These are phyloP conservation scores for Pseudomyrmex concolor DNA, from an alignment of 1,140 invertebrate species.

Conservation along the genomic window DNA sequence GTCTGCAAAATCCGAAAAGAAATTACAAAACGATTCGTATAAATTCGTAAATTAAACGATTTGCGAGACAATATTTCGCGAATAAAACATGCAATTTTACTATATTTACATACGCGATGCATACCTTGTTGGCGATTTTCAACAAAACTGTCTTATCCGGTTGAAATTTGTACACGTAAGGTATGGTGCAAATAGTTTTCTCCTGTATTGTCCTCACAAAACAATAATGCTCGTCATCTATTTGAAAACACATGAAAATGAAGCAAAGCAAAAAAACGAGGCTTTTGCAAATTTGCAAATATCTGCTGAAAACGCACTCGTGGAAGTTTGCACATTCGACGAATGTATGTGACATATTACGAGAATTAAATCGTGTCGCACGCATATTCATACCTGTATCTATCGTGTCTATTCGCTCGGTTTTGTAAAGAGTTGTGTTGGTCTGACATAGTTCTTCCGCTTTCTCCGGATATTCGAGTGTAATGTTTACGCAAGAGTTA, in stretches of 20 bases:
- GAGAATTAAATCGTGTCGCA: not conserved
- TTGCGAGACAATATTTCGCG: not conserved
- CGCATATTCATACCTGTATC: conserved; percentile 49
- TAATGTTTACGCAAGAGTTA: conserved; percentile 73
- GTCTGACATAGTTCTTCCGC: conserved; percentile 66
- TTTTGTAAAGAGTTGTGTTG: conserved; percentile 62
- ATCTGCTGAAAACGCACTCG: conserved; percentile 1
- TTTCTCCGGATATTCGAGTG: conserved; percentile 64
- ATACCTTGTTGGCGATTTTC: conserved; percentile 71
- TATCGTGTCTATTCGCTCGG: conserved; percentile 55
- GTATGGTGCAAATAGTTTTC: conserved; percentile 63
- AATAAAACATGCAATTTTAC: not conserved
- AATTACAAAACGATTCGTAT: not conserved
- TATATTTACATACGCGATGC: not conserved
- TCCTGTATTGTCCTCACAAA: conserved; percentile 64
- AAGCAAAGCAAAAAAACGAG: too few relatives aligned
- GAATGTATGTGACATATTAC: conserved; percentile 1
- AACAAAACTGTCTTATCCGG: conserved; percentile 65
- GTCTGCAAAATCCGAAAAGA: conserved; percentile 3
- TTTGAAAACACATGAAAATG: not conserved
- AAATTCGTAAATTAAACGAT: not conserved
- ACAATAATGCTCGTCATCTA: conserved; percentile 72
- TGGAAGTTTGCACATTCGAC: not conserved
- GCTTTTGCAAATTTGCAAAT: not conserved
- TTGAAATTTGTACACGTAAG: conserved; percentile 73